phyloP scores from a whole-genome alignment of 2,113 vertebrate species.

The Chloropsis hardwickii region DNA sequence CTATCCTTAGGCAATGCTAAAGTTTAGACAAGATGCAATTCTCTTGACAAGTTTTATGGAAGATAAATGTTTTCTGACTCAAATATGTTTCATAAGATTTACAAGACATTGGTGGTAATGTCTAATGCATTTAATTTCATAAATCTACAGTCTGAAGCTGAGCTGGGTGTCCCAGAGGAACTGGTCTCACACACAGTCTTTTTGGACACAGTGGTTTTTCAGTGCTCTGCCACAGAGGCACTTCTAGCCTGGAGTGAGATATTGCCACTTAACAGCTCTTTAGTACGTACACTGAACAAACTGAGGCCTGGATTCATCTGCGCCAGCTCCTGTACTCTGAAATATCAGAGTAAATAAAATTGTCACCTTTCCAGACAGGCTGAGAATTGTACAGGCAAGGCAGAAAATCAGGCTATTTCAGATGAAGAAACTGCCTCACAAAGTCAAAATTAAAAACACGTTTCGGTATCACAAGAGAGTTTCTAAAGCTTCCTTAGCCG shows the following conservation, averaged over 20 bases:
- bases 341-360: background rate
- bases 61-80: constrained; percentile 5
- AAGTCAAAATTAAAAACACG: background rate
- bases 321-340: rapidly evolving
- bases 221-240: background rate
- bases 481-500: background rate
- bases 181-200: background rate
- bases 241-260: background rate
- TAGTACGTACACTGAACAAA: rapidly evolving
- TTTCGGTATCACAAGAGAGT: background rate
- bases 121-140: constrained; percentile 17
- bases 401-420: background rate
- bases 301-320: background rate
- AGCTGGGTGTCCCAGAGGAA: constrained; percentile 14
- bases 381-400: background rate
- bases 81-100: background rate
- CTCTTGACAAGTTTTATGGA: background rate
- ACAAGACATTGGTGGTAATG: background rate
- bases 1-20: background rate
- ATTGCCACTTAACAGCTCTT: constrained; percentile 20
- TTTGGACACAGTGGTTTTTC: background rate
- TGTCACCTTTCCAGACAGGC: background rate
- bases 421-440: background rate
- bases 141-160: constrained; percentile 16
- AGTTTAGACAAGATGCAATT: constrained; percentile 16